phyloP scores from a whole-genome alignment of 2,888 invertebrate genomes.

The Allygus modestus region DNA sequence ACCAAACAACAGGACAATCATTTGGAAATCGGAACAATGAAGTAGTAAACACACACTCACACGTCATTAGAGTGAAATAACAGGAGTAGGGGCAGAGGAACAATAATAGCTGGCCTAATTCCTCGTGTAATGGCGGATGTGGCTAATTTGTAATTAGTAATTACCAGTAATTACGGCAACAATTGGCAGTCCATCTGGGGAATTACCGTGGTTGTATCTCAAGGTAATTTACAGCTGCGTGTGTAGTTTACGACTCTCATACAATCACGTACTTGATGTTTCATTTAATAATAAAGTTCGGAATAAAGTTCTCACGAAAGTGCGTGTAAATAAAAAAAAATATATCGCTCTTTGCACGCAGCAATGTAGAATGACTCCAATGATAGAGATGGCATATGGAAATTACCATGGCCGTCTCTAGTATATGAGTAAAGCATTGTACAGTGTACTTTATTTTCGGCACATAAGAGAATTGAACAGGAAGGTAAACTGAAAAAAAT shows the following conservation, averaged over 20 bases:
- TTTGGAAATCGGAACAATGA: conserved; percentile 4
- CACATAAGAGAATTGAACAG: too few relatives aligned
- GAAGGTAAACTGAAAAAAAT: too few relatives aligned
- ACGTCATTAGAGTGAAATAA: conserved; percentile 27
- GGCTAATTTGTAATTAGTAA: conserved; percentile 44
- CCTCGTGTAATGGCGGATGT: conserved; percentile 31
- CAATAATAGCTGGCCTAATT: conserved; percentile 45
- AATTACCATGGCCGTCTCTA: too few relatives aligned
- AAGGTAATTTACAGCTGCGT: conserved; percentile 38
- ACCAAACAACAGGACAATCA: conserved; percentile 4
- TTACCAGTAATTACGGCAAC: conserved; percentile 43
- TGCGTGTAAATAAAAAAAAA: too few relatives aligned
- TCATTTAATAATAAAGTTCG: too few relatives aligned
- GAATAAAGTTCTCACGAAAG: too few relatives aligned
- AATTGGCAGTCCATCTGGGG: conserved; percentile 42
- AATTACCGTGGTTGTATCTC: conserved; percentile 42
- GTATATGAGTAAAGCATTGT: too few relatives aligned
- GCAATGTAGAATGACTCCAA: too few relatives aligned
- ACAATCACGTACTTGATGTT: conserved; percentile 13
- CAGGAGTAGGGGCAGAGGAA: neutral
- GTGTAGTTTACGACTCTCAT: neutral
- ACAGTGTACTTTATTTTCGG: too few relatives aligned
- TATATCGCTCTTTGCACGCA: too few relatives aligned
- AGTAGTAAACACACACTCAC: conserved; percentile 17
- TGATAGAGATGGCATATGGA: too few relatives aligned